phyloP scores from a whole-genome alignment of 2,113 vertebrate genomes.

The Corydoras maculifer region DNA sequence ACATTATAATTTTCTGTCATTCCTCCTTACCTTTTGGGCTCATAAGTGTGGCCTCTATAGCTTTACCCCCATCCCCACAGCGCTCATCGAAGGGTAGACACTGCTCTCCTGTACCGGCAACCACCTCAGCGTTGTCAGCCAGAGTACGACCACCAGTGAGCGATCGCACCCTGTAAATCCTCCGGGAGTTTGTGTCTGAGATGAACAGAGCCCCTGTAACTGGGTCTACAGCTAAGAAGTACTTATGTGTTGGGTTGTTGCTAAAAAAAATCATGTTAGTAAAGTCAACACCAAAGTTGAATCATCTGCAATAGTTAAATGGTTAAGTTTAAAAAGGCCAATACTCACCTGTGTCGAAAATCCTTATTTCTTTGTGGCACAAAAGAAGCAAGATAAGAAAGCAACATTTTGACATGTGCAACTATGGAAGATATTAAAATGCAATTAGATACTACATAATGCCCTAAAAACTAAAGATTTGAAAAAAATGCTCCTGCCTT shows the following conservation, averaged over 20 bases:
- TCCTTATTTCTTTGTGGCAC: conserved; percentile 93
- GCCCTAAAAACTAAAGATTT: background rate
- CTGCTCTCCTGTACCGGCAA: conserved; percentile 94
- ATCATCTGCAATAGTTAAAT: background rate
- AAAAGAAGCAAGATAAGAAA: conserved; percentile 66
- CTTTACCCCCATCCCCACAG: conserved; percentile 94
- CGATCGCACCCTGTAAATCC: conserved; percentile 84
- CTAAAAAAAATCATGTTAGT: conserved; percentile 61
- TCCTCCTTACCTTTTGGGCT: conserved; percentile 83
- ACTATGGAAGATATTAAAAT: conserved; percentile 23
- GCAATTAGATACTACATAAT: background rate
- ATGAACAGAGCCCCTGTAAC: conserved; percentile 88
- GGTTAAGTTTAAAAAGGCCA: conserved; percentile 3
- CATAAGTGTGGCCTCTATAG: conserved; percentile 93
- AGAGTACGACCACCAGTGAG: conserved; percentile 79
- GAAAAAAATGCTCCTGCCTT: background rate
- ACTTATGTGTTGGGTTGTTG: conserved; percentile 97
- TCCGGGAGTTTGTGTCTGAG: conserved; percentile 92
- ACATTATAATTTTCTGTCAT: no score
- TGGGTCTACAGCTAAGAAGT: conserved; percentile 95
- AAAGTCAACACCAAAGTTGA: conserved; percentile 6
- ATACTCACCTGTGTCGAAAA: conserved; percentile 97
- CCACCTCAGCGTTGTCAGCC: conserved; percentile 86
- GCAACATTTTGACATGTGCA: conserved; percentile 48
- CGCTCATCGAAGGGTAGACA: conserved; percentile 95